Evolutionary conservation across 2,888 invertebrate species (phyloP), one percentile per base, ranked within the genome.

Genomic region (Polia nebulosa): DNA sequence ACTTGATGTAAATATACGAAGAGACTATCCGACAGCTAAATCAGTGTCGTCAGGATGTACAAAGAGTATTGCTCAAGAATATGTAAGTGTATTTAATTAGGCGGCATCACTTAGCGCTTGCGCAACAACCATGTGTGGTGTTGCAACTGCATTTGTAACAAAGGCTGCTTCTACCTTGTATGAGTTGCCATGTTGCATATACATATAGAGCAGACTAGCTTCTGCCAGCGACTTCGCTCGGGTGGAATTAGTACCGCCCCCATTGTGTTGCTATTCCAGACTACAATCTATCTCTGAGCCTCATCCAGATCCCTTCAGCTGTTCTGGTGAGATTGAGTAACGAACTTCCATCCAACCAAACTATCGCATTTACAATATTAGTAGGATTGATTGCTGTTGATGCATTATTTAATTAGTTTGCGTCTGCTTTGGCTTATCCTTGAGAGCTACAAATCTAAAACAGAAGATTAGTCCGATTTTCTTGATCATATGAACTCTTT

Each of bases 71-170:
- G 20, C 34, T 20, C 39, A 74, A 74, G 34, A 53, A 47, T n/a
- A 61, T 65, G 27, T 57, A 62, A 63, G 47, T 71, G 55, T 52
- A 56, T 53, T 76, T 72, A 68, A 66, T 65, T 69, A 60, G 60
- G 49, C 60, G 44, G 67, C 60, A 77, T 66, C 58, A 69, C 27
- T 70, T 63, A 71, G 44, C 44, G 47, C 56, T 85, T 76, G 70
- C 71, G 71, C 71, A 83, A 85, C 49, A 67, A 58, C 69, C 78
- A 82, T 85, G 81, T 72, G 68, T 59, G 51, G 49, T 60, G 63
- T 53, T 83, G 81, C 81, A 84, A 83, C 63, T 63, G 59, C 51
- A 59, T 81, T 77, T 63, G 57, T 55, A 69, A 78, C 64, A 71
- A 77, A 60, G 84, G 57, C 49, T 53, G 64, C 27, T 49, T 68